phyloP scores from a whole-genome alignment of 2,797 vertebrate species.

The Distichodus sexfasciatus region DNA sequence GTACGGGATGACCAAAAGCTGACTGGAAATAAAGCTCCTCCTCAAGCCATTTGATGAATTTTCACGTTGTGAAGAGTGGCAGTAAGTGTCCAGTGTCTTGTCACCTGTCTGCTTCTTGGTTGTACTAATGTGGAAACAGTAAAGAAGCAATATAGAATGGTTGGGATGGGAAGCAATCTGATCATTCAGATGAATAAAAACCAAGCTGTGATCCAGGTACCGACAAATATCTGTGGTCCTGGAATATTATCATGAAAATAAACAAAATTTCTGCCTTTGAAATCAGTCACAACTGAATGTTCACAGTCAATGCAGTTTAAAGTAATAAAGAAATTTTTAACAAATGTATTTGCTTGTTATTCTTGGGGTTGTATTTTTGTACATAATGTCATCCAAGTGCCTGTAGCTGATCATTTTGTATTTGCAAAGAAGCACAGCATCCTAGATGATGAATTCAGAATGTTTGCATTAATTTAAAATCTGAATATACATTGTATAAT shows the following conservation, averaged over 20 bases:
- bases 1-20: conserved; percentile 11
- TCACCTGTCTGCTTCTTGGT: conserved; percentile 32
- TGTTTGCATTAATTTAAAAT: no score
- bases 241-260: conserved; percentile 6
- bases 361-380: background rate
- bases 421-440: no score
- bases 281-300: conserved; percentile 33
- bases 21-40: conserved; percentile 22
- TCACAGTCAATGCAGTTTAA: conserved; percentile 25
- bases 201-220: conserved; percentile 22
- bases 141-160: conserved; percentile 7
- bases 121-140: conserved; percentile 18
- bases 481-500: no score
- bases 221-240: conserved; percentile 10
- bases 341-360: conserved; percentile 8
- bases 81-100: background rate
- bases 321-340: conserved; percentile 35
- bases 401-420: no score
- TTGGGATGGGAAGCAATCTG: background rate
- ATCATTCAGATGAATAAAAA: background rate
- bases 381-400: no score
- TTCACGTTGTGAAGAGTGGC: background rate
- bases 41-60: background rate
- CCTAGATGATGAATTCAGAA: no score
- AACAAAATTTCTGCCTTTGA: conserved; percentile 36